Conservation (phyloP, 2,113 vertebrate genomes). For the Tragelaphus strepsiceros region DNA sequence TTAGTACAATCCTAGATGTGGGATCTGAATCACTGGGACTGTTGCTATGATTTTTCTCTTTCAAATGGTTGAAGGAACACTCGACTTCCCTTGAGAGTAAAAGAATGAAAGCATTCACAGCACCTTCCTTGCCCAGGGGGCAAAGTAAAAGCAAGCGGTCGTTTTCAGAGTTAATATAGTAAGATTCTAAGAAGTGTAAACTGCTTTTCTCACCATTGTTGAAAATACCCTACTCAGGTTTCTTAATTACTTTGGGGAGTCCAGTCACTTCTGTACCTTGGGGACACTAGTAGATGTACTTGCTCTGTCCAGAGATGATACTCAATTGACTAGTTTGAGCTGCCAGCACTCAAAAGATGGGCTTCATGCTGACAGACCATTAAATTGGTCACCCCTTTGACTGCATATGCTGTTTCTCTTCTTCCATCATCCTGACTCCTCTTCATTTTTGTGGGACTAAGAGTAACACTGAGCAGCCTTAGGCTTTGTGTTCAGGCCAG, state of each 20-base stretch:
- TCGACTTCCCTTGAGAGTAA: slow-evolving; percentile 66
- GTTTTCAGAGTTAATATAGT: neutral
- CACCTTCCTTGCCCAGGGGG: slow-evolving; percentile 15
- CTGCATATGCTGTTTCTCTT: neutral
- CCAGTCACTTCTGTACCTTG: neutral
- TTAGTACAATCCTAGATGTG: neutral
- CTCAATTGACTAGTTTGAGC: neutral
- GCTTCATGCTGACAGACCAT: neutral
- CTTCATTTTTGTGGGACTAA: neutral
- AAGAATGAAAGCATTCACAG: slow-evolving; percentile 36
- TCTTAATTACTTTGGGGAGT: slow-evolving; percentile 4
- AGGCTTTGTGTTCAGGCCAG: neutral
- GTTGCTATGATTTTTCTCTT: slow-evolving; percentile 49
- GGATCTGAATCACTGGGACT: neutral
- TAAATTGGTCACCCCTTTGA: neutral
- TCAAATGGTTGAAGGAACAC: slow-evolving; percentile 43
- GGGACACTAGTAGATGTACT: slow-evolving; percentile 3
- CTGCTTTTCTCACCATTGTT: slow-evolving; percentile 25
- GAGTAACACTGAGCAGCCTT: neutral
- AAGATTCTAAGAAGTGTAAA: slow-evolving; percentile 59
- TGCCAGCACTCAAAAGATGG: neutral
- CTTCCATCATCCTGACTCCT: neutral
- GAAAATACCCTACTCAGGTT: slow-evolving; percentile 34
- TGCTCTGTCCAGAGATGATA: slow-evolving; percentile 51
- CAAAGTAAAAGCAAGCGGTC: neutral